Evolutionary conservation across 1,140 invertebrate species (phyloP).

Genomic region (Drusus annulatus): DNA sequence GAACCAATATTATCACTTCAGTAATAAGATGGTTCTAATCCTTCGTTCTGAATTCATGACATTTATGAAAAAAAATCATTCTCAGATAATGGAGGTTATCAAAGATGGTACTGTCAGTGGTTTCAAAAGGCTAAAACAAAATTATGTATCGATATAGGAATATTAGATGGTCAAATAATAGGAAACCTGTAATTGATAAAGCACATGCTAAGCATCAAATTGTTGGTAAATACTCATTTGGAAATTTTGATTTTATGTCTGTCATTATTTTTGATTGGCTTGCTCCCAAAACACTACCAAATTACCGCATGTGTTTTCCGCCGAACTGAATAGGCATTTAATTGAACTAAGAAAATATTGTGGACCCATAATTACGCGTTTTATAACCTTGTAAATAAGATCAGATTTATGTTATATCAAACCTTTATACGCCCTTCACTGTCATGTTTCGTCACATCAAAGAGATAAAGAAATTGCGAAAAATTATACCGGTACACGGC

Average conservation of each 20-base stretch:
- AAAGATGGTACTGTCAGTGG: not conserved
- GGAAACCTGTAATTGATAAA: not conserved
- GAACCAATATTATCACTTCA: no score
- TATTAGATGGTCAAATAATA: not conserved
- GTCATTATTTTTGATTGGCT: constrained; percentile 3
- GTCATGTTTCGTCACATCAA: not conserved
- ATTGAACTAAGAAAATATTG: not conserved
- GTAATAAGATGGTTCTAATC: no score
- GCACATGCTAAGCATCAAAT: constrained; percentile 22
- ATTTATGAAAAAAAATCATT: no score
- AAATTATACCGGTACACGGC: not conserved
- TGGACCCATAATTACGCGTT: constrained; percentile 3
- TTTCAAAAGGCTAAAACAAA: not conserved
- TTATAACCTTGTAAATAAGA: constrained; percentile 36
- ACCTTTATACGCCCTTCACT: constrained; percentile 33
- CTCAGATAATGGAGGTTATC: not conserved
- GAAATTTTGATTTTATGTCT: not conserved
- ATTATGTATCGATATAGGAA: not conserved
- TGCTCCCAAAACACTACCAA: constrained; percentile 2
- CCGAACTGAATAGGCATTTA: not conserved
- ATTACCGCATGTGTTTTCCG: not conserved
- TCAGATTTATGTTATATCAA: constrained; percentile 28
- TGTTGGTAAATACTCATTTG: constrained; percentile 28
- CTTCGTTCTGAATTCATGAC: no score
- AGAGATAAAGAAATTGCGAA: constrained; percentile 12